These are phyloP conservation scores for Lepilemur ruficaudatus DNA, from an alignment of 2,797 vertebrate genomes.

Conservation along the genomic window DNA sequence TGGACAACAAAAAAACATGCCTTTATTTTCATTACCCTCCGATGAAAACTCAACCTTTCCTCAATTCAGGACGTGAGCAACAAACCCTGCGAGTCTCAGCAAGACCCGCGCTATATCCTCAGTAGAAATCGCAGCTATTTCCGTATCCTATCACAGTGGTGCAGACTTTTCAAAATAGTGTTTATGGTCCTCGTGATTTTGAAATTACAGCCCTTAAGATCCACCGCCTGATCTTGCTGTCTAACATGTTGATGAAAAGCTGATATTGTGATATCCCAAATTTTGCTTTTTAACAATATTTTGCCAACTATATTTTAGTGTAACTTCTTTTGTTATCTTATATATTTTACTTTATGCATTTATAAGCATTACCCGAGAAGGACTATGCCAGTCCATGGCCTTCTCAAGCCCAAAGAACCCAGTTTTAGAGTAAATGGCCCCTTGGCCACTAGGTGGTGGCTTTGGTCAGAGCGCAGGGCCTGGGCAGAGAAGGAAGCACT, in stretches of 20 bases:
- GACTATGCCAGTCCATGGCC: neutral
- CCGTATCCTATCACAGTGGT: neutral
- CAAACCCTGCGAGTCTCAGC: neutral
- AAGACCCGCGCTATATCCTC: neutral
- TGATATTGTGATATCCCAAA: neutral
- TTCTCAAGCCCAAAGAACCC: neutral
- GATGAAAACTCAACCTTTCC: neutral
- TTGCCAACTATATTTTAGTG: neutral
- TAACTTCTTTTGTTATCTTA: neutral
- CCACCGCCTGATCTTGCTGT: neutral
- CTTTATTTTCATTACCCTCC: neutral
- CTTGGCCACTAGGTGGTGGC: neutral
- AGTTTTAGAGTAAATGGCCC: neutral
- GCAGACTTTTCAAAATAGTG: neutral
- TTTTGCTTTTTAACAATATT: conserved; percentile 11
- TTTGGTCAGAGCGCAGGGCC: neutral
- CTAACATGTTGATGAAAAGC: neutral
- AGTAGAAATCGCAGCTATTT: neutral
- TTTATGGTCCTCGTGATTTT: neutral
- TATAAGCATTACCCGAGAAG: neutral
- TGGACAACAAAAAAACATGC: neutral
- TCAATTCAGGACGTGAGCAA: neutral
- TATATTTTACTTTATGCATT: neutral
- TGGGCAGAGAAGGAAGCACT: neutral
- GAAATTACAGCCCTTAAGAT: neutral